Evolutionary conservation across 2,113 vertebrate species (phyloP).

Genomic region (Anarhynchus alexandrinus): DNA sequence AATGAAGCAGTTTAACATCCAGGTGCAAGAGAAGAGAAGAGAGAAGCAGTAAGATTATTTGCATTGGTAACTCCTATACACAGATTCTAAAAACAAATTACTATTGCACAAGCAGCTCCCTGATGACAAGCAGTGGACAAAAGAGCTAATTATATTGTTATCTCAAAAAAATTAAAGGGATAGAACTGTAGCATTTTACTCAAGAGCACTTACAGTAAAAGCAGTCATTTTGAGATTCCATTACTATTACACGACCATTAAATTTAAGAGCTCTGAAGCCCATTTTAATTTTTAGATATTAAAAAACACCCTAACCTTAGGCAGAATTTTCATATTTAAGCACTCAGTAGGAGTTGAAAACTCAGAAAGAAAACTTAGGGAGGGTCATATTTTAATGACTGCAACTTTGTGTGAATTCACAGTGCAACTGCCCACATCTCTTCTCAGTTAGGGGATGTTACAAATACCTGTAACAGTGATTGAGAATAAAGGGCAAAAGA

Average conservation of each 20-base stretch:
- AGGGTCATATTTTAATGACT: neutral
- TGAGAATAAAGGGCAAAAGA: constrained; percentile 51
- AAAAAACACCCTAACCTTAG: rapidly evolving
- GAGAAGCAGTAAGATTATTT: neutral
- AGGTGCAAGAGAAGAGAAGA: neutral
- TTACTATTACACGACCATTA: neutral
- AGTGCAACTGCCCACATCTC: neutral
- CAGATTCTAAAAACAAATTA: neutral
- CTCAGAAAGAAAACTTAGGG: neutral
- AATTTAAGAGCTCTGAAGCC: neutral
- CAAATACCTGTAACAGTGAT: constrained; percentile 21
- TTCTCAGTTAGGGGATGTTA: neutral
- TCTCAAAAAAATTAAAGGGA: neutral
- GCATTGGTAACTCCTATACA: neutral
- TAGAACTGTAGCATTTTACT: neutral
- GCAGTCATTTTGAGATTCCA: neutral
- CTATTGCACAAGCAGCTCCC: neutral
- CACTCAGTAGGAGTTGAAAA: neutral
- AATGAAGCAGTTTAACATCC: neutral
- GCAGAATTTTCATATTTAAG: neutral
- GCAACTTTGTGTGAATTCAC: neutral
- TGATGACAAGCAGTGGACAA: neutral
- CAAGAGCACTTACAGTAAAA: neutral
- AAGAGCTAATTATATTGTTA: neutral
- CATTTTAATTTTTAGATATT: neutral